Base-by-base conservation (phyloP, 2,113 vertebrate genomes). In the Trachemys scripta region DNA sequence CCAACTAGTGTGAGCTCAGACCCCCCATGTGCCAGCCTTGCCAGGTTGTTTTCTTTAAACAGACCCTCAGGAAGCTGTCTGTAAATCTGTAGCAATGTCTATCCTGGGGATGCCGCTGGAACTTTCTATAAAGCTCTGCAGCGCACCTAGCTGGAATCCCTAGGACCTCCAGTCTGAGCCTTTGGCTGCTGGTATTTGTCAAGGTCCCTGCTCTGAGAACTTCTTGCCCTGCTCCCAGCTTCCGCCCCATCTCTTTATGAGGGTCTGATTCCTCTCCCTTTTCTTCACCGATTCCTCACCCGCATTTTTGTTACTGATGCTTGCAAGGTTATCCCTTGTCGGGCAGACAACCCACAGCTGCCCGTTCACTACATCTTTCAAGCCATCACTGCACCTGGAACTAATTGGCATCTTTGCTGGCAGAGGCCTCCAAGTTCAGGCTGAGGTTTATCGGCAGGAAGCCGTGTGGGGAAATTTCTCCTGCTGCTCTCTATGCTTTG, bases 71-170 rank as follows among this genome's bases (percentile, higher is more conserved):
- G 1, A 14, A 53, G 14, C 31, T 81, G 9, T 87, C 0, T 2
- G 91, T 65, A 89, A 82, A 80, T 51, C 50, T 88, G 72, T 10
- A 1, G 0, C n/a, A 12, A 56, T 82, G 65, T 25, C 4, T 85
- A 29, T 24, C 4, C 59, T 35, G 0, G n/a, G 9, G 69, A 45
- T 14, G 19, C 4, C 5, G 0, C 20, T 45, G 62, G 27, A 2
- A 1, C 49, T 49, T 22, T n/a, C 49, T 59, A n/a, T 0, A 57
- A 38, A 19, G 81, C 13, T 69, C 56, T 82, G 50, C 45, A 47
- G 72, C 31, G 1, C 0, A 29, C 8, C 65, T 20, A 2, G 35
- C 35, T 38, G 2, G 65, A 69, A 20, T 69, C 65, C 65, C 35
- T 65, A 7, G n/a, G 31, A 14, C 31, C 31, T 65, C 29, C 59